phyloP scores from a whole-genome alignment of 2,113 vertebrate species.

The Eonycteris spelaea region DNA sequence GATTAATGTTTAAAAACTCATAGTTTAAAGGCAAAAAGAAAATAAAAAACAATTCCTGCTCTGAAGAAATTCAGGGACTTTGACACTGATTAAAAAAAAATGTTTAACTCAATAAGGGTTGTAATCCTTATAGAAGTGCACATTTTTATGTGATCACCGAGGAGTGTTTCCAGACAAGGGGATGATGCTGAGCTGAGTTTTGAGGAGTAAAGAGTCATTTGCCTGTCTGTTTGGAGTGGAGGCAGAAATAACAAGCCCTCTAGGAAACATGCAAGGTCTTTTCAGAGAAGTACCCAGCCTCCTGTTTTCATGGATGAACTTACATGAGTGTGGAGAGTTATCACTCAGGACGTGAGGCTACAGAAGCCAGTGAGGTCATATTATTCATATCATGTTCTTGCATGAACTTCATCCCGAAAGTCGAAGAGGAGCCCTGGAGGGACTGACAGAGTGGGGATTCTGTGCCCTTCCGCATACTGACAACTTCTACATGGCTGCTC shows the following conservation, averaged over 20 bases:
- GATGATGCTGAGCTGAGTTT: background rate
- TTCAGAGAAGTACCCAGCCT: background rate
- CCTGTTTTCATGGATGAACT: background rate
- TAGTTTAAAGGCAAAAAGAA: background rate
- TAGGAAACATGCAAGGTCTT: fast-evolving
- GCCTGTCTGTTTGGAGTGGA: background rate
- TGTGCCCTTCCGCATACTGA: background rate
- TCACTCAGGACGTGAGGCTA: background rate
- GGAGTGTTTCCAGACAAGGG: background rate
- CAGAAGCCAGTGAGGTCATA: too few species aligned
- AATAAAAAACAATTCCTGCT: background rate
- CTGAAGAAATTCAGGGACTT: background rate
- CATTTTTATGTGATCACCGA: background rate
- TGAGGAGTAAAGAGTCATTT: background rate
- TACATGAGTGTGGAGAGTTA: background rate
- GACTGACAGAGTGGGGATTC: background rate
- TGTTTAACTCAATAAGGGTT: background rate
- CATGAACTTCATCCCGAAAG: background rate
- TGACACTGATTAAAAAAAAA: background rate
- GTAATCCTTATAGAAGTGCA: background rate
- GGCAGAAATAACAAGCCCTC: background rate
- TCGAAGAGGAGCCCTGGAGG: background rate
- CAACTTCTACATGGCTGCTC: background rate
- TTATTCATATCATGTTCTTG: background rate
- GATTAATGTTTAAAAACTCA: background rate